Evolutionary conservation across 2,888 invertebrate genomes (phyloP), one percentile per base, ranked within the genome.

Genomic region (Eurytoma californica): DNA sequence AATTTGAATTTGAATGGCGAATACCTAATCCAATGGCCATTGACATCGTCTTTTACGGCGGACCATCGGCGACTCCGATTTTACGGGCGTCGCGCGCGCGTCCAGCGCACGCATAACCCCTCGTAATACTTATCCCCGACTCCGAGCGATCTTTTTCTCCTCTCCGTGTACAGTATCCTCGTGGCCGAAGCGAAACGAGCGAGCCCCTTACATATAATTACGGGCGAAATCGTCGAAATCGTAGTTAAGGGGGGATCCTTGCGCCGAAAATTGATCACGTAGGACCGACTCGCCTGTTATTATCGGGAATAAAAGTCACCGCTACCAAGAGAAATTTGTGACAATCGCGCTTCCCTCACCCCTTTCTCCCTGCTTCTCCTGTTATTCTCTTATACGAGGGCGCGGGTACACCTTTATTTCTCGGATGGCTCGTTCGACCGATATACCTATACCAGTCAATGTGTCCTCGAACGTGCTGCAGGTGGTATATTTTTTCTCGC

Each of bases 291-390:
- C 78, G 80, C 81, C 89, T 90, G 90, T 90, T 88, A 90, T 90
- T 90, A 90, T 90, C 88, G 88, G 86, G 88, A 90, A 90, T 90
- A 90, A 90, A 89, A 90, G 90, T 90, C 90, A 90, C 89, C 89
- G 90, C 90, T 90, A 89, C 89, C 86, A 72, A 77, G 83, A 83
- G 82, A 84, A 84, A 86, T 86, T 85, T 85, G 83, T 83, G 89
- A 89, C 89, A 89, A 87, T 88, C 86, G 84, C 82, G 83, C 28
- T 20, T 14, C 55, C 82, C 77, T 82, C 79, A 76, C 77, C 80
- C 28, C 74, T 70, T 53, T 72, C 76, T n/a, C 24, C 47, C 5
- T n/a, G n/a, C 24, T 3, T 49, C 63, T 55, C 61, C 51, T 57
- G 28, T 79, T 70, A 70, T 77, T 68, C 68, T 66, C 55, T 12